Percentiles rank a stretch among this genome's conserved stretches.
phyloP scores from a whole-genome alignment of 2,113 vertebrate species.

The Odobenus rosmarus region DNA sequence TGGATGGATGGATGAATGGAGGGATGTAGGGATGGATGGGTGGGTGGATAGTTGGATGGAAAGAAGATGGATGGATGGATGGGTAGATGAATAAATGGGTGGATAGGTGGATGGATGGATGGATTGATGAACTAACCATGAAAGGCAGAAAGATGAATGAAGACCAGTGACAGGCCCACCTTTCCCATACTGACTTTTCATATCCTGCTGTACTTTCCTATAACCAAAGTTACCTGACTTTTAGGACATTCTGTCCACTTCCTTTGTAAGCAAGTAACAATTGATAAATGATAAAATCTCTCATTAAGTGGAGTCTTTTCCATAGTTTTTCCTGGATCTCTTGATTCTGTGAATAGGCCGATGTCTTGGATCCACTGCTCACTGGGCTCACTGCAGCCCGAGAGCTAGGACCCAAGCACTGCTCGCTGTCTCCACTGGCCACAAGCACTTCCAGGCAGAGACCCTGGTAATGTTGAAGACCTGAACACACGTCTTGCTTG shows the following conservation, averaged over 20 bases:
- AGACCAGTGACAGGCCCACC: rapidly evolving
- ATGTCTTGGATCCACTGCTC: rapidly evolving
- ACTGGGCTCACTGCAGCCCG: rapidly evolving
- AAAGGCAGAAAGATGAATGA: neutral
- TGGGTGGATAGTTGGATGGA: neutral
- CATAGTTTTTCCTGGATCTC: rapidly evolving
- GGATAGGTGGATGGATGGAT: no score
- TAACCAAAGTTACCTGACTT: neutral
- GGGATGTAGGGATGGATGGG: no score
- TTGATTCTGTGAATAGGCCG: neutral
- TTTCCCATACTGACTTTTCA: neutral
- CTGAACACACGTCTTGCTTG: rapidly evolving
- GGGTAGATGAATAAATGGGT: neutral
- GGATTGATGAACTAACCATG: rapidly evolving
- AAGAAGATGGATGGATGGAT: neutral
- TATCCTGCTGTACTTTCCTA: rapidly evolving
- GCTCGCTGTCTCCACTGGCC: rapidly evolving
- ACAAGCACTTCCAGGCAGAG: rapidly evolving
- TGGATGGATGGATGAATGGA: neutral
- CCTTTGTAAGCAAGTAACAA: neutral
- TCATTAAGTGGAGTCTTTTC: rapidly evolving
- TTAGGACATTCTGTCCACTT: neutral
- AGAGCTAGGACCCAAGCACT: rapidly evolving
- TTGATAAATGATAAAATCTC: neutral
- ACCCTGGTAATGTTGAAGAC: rapidly evolving